Evolutionary conservation across 92 coral and sea anemone species (phyloP), one percentile per base, ranked within the genome.

Genomic region (Phymanthus crucifer): DNA sequence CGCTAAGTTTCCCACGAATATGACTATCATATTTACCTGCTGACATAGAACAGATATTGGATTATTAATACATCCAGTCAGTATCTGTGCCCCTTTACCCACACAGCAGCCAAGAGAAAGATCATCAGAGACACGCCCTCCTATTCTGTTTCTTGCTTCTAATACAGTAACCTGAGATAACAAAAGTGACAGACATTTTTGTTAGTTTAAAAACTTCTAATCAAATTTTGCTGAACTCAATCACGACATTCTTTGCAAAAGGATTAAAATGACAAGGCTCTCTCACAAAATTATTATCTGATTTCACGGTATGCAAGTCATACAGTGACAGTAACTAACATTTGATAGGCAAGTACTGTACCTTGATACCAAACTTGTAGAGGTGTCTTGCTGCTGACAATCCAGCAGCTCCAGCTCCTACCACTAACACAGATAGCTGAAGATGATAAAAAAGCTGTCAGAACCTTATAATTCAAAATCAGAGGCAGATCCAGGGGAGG

Each of bases 391-490:
- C 98, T 3, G 99, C 97, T 19, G 98, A 90, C 69, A 95, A 83
- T 3, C 99, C 99, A 31, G 99, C 83, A 8, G 96, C 96, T 2
- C 99, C 99, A n/a, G 99, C 99, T 40, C 99, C 99, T 56, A 95
- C 66, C 21, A 95, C 96, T 16, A 95, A 57, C 2, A 93, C 99
- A 40, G 94, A 83, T 17, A 79, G 48, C 97, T 92, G 83, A 52
- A 34, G 43, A 56, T 24, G 43, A 82, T 32, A 36, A 70, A 70
- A 32, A 32, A 34, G 18, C 32, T 6, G 7, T 0, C 17, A 34
- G 4, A 33, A 70, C 23, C 12, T n/a, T 40, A n/a, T n/a, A n/a
- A n/a, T n/a, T n/a, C n/a, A n/a, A n/a, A n/a, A n/a, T n/a, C n/a
- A n/a, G n/a, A n/a, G n/a, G n/a, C n/a, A n/a, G n/a, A n/a, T n/a